A percentile compares a stretch with the other conserved stretches of the same genome.
These are phyloP conservation scores for Ips nitidus DNA, from an alignment of 1,140 invertebrate species.

Conservation along the genomic window DNA sequence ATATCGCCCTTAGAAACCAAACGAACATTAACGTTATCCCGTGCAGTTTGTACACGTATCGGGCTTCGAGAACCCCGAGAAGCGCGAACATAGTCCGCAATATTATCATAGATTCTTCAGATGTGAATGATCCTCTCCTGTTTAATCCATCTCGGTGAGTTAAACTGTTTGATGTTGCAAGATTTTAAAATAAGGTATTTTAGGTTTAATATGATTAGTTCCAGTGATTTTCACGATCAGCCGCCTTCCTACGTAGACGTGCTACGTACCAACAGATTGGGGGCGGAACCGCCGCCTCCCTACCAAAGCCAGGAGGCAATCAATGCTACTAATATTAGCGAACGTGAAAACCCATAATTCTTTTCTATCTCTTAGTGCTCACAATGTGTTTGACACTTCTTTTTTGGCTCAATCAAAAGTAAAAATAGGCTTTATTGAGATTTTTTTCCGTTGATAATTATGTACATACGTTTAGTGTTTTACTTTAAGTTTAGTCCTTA, in stretches of 20 bases:
- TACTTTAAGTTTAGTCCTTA: too few relatives aligned
- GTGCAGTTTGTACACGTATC: conserved; percentile 39
- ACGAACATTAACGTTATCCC: conserved; percentile 40
- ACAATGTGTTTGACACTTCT: too few relatives aligned
- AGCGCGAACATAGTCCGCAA: conserved; percentile 28
- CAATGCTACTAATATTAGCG: conserved; percentile 1
- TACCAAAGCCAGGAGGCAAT: conserved; percentile 43
- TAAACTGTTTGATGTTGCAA: conserved; percentile 1
- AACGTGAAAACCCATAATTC: background rate
- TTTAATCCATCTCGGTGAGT: conserved; percentile 25
- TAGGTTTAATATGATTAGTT: conserved; percentile 30
- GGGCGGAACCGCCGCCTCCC: conserved; percentile 48
- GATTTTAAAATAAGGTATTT: background rate
- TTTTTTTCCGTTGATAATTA: too few relatives aligned
- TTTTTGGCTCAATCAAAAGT: too few relatives aligned
- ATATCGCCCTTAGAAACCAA: conserved; percentile 40
- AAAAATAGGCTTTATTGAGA: too few relatives aligned
- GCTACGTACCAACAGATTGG: conserved; percentile 28
- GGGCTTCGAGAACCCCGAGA: conserved; percentile 31
- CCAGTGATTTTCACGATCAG: conserved; percentile 42
- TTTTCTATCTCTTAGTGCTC: too few relatives aligned
- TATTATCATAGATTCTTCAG: conserved; percentile 41
- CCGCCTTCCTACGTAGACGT: conserved; percentile 49
- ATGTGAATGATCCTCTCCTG: conserved; percentile 44
- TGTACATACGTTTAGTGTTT: too few relatives aligned